These are phyloP conservation scores for Plusia festucae DNA, from an alignment of 2,888 invertebrate species.

Conservation along the genomic window DNA sequence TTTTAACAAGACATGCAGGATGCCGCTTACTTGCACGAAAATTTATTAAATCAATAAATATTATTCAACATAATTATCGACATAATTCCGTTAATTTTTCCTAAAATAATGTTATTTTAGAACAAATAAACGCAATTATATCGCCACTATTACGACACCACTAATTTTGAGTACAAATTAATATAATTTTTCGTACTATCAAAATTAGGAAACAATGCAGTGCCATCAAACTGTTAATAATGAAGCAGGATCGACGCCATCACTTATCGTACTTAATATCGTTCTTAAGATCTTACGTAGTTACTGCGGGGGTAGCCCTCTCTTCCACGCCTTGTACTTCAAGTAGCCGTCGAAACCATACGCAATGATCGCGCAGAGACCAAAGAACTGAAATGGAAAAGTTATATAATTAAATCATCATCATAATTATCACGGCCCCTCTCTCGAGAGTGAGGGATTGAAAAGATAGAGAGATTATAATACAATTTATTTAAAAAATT, in stretches of 20 bases:
- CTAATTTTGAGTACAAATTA: too few relatives aligned
- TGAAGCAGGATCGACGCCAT: background rate
- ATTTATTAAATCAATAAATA: too few relatives aligned
- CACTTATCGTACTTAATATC: too few relatives aligned
- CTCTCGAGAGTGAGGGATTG: too few relatives aligned
- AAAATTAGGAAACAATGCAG: too few relatives aligned
- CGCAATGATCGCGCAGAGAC: slow-evolving; percentile 93
- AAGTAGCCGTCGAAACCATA: slow-evolving; percentile 95
- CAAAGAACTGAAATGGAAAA: slow-evolving; percentile 93
- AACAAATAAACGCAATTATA: background rate
- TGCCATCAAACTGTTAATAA: background rate
- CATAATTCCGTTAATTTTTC: background rate
- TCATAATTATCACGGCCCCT: too few relatives aligned
- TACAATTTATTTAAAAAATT: too few relatives aligned
- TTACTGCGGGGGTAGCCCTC: slow-evolving; percentile 92
- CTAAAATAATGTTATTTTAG: background rate
- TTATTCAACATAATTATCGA: too few relatives aligned
- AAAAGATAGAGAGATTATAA: too few relatives aligned
- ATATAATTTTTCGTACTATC: background rate
- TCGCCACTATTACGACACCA: too few relatives aligned
- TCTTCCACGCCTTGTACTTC: slow-evolving; percentile 92
- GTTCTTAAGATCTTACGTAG: background rate
- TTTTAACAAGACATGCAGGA: background rate
- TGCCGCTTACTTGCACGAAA: too few relatives aligned
- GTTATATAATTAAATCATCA: background rate